Evolutionary conservation across 92 coral and sea anemone genomes (phyloP), one percentile per base, ranked within the genome.

Genomic region (Zoanthus solanderi): DNA sequence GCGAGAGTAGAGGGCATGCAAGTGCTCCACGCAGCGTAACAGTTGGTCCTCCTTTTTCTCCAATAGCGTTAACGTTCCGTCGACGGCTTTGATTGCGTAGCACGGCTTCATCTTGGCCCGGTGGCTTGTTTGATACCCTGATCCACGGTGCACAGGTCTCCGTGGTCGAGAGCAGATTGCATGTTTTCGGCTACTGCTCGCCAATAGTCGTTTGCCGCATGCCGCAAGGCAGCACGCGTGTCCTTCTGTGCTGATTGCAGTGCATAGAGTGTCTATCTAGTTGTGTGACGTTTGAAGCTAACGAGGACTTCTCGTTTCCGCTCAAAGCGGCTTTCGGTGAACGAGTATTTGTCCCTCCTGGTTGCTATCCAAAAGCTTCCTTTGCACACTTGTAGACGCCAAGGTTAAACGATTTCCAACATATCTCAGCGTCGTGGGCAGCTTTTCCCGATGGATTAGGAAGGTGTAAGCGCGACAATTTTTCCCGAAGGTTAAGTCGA

Each of bases 231-330:
- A 72, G 76, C 76, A 30, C 53, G 76, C 37, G 37, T 31, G 28
- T 72, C 76, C 52, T 34, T 72, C 47, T 72, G 53, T 72, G 77
- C 50, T 72, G 77, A 72, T 28, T 23, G 52, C 77, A 72, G 77
- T 72, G 77, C 52, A 17, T 44, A 45, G 0, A 1, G 52, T 32
- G 53, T 18, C 18, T 47, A 72, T 34, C 76, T 32, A 42, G 76
- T 34, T 72, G 52, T 42, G 50, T 31, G 52, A 10, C 76, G 53
- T 30, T 72, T 34, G 76, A 72, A 6, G 76, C 37, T 72, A 50
- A 72, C 28, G 48, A 72, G 53, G 48, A 37, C 32, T 17, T 67
- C 5, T 17, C 31, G 42, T 67, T 23, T 67, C 7, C 9, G 44
- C 30, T 71, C 2, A 29, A 29, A 28, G 44, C n/a, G 71, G 9